Conservation (phyloP, 2,113 vertebrate genomes). For the Henicopernis longicauda region DNA sequence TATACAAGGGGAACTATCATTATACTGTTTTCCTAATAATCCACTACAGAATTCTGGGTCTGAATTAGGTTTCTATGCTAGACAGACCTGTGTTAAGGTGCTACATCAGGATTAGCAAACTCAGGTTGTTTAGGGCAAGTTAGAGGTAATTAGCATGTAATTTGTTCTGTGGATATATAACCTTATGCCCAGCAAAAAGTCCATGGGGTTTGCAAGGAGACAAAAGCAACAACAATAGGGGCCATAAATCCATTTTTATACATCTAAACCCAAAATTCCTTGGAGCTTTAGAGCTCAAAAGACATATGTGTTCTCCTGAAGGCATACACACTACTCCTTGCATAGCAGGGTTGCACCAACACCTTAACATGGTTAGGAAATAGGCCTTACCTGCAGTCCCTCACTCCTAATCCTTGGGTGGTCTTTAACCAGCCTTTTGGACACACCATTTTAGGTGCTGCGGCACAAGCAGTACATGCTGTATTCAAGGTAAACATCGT, state of each 20-base stretch:
- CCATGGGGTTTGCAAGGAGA: background rate
- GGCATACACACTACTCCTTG: background rate
- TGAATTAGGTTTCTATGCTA: background rate
- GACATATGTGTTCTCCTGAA: background rate
- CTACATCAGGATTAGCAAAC: background rate
- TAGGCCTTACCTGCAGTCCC: constrained; percentile 76
- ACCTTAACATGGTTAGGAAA: background rate
- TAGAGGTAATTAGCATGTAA: background rate
- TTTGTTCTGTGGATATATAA: background rate
- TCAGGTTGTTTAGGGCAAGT: background rate
- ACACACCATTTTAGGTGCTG: constrained; percentile 55
- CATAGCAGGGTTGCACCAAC: background rate
- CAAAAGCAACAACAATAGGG: background rate
- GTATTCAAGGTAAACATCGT: constrained; percentile 33
- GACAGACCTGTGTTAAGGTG: background rate
- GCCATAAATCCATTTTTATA: background rate
- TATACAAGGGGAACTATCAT: background rate
- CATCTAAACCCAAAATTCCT: background rate
- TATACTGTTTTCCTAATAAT: constrained; percentile 22
- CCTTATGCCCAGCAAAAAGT: background rate
- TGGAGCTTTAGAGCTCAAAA: background rate
- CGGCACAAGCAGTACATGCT: constrained; percentile 78
- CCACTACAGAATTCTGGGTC: background rate
- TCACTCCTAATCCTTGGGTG: background rate
- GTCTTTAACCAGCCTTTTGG: constrained; percentile 67